Conservation (phyloP, 2,888 invertebrate genomes). For the Meiosimyza decipiens region DNA sequence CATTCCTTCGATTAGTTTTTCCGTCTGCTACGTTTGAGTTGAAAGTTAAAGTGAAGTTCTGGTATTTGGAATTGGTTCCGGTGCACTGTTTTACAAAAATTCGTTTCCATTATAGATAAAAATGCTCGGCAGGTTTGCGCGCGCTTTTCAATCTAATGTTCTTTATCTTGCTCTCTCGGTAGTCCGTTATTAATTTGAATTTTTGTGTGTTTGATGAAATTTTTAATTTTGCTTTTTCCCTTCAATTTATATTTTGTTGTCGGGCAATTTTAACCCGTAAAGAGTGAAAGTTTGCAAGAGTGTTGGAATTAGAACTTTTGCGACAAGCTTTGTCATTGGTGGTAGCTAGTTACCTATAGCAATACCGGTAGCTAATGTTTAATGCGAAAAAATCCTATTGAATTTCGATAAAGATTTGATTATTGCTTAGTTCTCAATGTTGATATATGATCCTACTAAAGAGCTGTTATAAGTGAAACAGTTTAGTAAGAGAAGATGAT, state of each 20-base stretch:
- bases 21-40: constrained; percentile 44
- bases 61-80: not conserved
- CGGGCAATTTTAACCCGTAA: constrained; percentile 32
- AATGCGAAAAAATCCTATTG: too few species aligned
- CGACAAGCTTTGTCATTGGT: too few species aligned
- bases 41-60: not conserved
- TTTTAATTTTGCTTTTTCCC: constrained; percentile 40
- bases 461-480: too few species aligned
- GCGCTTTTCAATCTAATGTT: constrained; percentile 45
- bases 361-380: too few species aligned
- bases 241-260: constrained; percentile 29
- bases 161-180: constrained; percentile 43
- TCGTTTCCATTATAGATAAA: not conserved
- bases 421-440: too few species aligned
- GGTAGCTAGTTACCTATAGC: too few species aligned
- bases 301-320: not conserved
- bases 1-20: constrained; percentile 49
- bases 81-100: constrained; percentile 1
- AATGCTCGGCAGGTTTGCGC: not conserved
- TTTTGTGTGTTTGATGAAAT: constrained; percentile 36
- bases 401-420: too few species aligned
- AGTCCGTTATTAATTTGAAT: constrained; percentile 15
- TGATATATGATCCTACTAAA: too few species aligned
- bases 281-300: not conserved
- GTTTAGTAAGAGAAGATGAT: too few species aligned